Evolutionary conservation across 2,888 invertebrate species (phyloP).

Genomic region (Amphiduros pacificus): DNA sequence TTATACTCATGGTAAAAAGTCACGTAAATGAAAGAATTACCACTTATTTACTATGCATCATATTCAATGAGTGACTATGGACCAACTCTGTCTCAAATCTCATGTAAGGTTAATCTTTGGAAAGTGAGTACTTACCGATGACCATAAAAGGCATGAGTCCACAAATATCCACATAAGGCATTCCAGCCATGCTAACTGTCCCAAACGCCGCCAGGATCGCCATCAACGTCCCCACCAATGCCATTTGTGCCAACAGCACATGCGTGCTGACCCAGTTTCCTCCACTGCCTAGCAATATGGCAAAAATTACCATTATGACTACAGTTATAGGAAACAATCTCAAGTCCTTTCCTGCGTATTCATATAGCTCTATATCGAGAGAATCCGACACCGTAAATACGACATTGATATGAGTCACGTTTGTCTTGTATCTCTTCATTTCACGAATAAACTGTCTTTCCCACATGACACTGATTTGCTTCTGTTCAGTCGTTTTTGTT

Average conservation of each 20-base stretch:
- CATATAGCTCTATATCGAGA: constrained; percentile 30
- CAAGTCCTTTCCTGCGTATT: constrained; percentile 22
- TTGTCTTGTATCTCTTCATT: background rate
- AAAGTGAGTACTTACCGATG: constrained; percentile 29
- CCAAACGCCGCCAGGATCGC: constrained; percentile 10
- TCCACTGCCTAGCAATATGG: constrained; percentile 15
- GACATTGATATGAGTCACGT: background rate
- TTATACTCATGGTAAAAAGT: no score
- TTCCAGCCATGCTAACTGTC: constrained; percentile 9
- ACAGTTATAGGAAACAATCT: constrained; percentile 21
- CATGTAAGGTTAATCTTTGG: background rate
- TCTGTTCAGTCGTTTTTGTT: constrained; percentile 3
- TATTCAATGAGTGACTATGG: no score
- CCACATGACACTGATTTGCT: constrained; percentile 13
- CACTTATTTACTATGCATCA: no score
- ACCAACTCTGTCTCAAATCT: no score
- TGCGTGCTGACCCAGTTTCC: constrained; percentile 18
- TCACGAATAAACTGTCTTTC: constrained; percentile 14
- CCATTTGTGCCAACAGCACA: constrained; percentile 5
- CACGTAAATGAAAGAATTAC: no score
- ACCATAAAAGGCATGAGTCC: constrained; percentile 36
- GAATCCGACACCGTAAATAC: constrained; percentile 33
- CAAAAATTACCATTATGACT: constrained; percentile 21
- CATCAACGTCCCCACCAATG: constrained; percentile 7
- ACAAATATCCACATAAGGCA: constrained; percentile 35